A percentile compares a stretch with the other conserved stretches of the same genome.
These are phyloP conservation scores for Halcyon malimbica DNA, from an alignment of 2,113 vertebrate species.

Conservation along the genomic window DNA sequence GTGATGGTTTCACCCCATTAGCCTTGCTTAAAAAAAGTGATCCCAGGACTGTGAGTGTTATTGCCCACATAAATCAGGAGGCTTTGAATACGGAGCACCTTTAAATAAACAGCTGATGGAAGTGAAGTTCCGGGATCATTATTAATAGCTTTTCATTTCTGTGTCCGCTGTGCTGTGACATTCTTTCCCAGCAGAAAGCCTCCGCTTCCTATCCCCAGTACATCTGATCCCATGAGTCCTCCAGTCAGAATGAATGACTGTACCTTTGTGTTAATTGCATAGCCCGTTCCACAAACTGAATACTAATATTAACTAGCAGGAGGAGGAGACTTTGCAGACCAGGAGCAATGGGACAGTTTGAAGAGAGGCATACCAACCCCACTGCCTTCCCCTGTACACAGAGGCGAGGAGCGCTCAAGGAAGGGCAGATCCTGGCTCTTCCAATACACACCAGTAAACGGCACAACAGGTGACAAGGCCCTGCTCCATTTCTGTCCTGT, in stretches of 20 bases:
- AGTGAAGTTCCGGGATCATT: slow-evolving; percentile 83
- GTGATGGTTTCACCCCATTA: slow-evolving; percentile 81
- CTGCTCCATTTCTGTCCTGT: background rate
- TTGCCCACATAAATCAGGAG: slow-evolving; percentile 83
- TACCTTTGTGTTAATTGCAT: slow-evolving; percentile 78
- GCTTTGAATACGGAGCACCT: slow-evolving; percentile 80
- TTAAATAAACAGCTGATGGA: slow-evolving; percentile 86
- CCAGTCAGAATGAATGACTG: slow-evolving; percentile 80
- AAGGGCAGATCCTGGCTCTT: background rate
- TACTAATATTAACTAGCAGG: slow-evolving; percentile 64
- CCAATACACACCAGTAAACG: background rate
- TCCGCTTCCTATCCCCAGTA: slow-evolving; percentile 68
- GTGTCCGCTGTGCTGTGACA: slow-evolving; percentile 83
- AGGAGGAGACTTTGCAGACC: background rate
- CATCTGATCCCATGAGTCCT: slow-evolving; percentile 73
- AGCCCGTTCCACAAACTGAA: slow-evolving; percentile 61
- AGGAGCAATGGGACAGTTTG: background rate
- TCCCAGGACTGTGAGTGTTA: slow-evolving; percentile 72
- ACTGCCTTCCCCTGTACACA: background rate
- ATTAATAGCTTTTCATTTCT: slow-evolving; percentile 85
- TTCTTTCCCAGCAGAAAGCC: slow-evolving; percentile 79
- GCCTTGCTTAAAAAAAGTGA: slow-evolving; percentile 79
- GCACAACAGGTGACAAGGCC: background rate
- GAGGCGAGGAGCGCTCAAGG: background rate
- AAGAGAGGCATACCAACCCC: background rate